phyloP scores from a whole-genome alignment of 2,888 invertebrate species.

The Aporophyla lueneburgensis region DNA sequence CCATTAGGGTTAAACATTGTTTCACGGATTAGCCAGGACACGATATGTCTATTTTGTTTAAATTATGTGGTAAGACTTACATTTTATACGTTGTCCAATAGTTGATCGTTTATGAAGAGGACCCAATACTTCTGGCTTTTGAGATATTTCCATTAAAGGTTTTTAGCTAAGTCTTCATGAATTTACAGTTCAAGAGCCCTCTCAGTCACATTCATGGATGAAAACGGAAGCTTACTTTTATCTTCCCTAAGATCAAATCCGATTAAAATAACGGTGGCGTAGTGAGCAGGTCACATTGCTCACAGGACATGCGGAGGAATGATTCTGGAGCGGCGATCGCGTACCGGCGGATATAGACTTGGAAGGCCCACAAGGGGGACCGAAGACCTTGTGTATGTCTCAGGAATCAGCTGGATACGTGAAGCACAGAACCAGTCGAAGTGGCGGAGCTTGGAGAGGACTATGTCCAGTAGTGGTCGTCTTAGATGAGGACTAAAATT shows the following conservation, averaged over 20 bases:
- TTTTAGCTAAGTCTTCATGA: background rate
- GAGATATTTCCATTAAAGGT: background rate
- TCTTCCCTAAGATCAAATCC: background rate
- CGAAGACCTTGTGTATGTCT: too few species aligned
- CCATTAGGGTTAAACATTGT: constrained; percentile 82
- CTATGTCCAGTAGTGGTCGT: too few species aligned
- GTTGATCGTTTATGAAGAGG: background rate
- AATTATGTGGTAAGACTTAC: background rate
- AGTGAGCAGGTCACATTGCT: too few species aligned
- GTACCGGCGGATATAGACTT: too few species aligned
- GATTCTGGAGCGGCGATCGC: too few species aligned
- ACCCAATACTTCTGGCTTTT: background rate
- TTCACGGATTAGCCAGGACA: constrained; percentile 49
- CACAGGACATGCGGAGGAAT: too few species aligned
- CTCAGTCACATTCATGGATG: background rate
- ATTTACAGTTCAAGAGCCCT: background rate
- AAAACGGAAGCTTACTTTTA: background rate
- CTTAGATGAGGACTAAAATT: too few species aligned
- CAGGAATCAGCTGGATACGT: too few species aligned
- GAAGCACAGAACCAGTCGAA: too few species aligned
- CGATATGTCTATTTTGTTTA: constrained; percentile 58
- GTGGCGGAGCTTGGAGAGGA: too few species aligned
- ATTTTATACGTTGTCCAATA: background rate
- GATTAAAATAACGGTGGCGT: too few species aligned
- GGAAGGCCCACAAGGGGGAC: too few species aligned